Evolutionary conservation across 37 sponge, comb jelly and placozoan genomes (phyloP).

Genomic region (Cliona cf. orientalis): DNA sequence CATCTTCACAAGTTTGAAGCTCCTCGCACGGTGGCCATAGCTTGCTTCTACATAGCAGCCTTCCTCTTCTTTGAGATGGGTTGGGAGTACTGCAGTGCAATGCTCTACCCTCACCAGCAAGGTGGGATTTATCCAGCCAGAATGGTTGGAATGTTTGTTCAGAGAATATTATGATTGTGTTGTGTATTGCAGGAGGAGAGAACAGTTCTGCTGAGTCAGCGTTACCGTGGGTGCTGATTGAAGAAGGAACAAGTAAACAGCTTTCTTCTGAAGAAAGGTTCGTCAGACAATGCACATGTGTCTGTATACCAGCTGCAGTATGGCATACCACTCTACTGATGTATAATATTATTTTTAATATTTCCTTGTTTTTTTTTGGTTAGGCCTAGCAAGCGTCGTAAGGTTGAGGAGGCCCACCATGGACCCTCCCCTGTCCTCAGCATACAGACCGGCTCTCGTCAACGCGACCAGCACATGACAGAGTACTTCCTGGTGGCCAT

Average conservation of each 20-base stretch:
- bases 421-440: neutral
- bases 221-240: slow-evolving; percentile 51
- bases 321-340: neutral
- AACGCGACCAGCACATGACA: slow-evolving; percentile 35
- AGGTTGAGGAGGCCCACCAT: slow-evolving; percentile 47
- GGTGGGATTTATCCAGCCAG: neutral
- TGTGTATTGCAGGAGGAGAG: too few relatives aligned
- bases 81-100: slow-evolving; percentile 72
- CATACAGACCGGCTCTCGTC: slow-evolving; percentile 23
- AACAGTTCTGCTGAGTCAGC: too few relatives aligned
- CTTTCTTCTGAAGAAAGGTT: slow-evolving; percentile 29
- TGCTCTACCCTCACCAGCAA: slow-evolving; percentile 39
- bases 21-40: slow-evolving; percentile 74
- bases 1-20: slow-evolving; percentile 50
- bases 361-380: neutral
- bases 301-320: too few relatives aligned
- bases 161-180: too few relatives aligned
- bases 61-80: slow-evolving; percentile 85
- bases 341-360: too few relatives aligned
- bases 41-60: slow-evolving; percentile 85
- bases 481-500: slow-evolving; percentile 77
- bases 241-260: slow-evolving; percentile 12
- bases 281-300: too few relatives aligned
- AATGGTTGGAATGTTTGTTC: too few relatives aligned
- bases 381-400: slow-evolving; percentile 41